phyloP scores from a whole-genome alignment of 2,113 vertebrate genomes.

The Vombatus ursinus region DNA sequence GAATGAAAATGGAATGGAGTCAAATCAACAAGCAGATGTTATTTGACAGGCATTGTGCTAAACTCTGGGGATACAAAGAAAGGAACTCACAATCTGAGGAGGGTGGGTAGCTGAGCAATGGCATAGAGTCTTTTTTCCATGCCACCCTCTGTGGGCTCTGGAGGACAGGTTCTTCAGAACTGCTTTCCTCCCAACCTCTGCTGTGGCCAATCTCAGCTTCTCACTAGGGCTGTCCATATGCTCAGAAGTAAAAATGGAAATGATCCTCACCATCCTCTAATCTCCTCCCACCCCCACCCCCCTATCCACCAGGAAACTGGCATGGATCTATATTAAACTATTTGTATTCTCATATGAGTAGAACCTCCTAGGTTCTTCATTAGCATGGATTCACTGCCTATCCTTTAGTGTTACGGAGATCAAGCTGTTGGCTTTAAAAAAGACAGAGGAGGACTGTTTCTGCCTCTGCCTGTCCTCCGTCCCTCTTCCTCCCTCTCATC shows the following conservation, averaged over 20 bases:
- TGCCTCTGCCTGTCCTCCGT: neutral
- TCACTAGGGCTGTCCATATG: neutral
- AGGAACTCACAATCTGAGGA: neutral
- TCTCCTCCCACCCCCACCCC: neutral
- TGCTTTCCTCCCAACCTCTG: neutral
- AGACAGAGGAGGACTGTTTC: neutral
- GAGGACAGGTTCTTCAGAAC: neutral
- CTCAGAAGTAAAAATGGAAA: neutral
- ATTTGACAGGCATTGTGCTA: neutral
- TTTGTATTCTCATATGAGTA: neutral
- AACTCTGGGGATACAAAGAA: neutral
- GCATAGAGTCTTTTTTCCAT: neutral
- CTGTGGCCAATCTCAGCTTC: neutral
- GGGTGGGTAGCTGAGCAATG: neutral
- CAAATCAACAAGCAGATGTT: neutral
- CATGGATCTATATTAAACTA: neutral
- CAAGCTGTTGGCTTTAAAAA: neutral
- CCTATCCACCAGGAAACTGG: neutral
- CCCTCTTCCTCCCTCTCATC: neutral
- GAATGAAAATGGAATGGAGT: neutral
- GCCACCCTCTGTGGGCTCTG: neutral
- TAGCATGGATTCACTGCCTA: neutral
- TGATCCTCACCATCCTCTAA: neutral
- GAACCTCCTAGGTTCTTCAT: neutral
- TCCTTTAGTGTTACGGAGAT: neutral